Evolutionary conservation across 2,113 vertebrate species (phyloP), one percentile per base, ranked within the genome.

Genomic region (Archilochus colubris): DNA sequence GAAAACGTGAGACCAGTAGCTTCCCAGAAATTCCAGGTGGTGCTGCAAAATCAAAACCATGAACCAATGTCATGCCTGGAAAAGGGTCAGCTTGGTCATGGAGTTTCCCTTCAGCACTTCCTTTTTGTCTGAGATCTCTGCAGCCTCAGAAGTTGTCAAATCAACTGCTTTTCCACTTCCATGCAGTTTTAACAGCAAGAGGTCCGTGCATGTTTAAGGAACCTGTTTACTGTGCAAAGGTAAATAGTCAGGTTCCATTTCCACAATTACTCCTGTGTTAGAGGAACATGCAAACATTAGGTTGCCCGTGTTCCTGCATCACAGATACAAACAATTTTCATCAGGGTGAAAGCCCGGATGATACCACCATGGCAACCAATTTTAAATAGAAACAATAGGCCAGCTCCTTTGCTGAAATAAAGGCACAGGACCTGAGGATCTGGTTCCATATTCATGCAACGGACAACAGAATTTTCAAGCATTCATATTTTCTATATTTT

Each of bases 341-440:
- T 81, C 73, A 81, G 93, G 73, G 90, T 31, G 36, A 86, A 86
- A 83, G 76, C 95, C 92, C 27, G 64, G 91, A 94, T 96, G 94
- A 86, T 94, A 96, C 94, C 95, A 96, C 95, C 95, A 96, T 93
- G 93, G 95, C 92, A 97, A 97, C 92, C 93, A 88, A 90, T 95
- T 94, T 96, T 88, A 95, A 95, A 95, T 90, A 96, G 94, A 94
- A 96, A 95, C 80, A 96, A 84, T 72, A 86, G 82, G 50, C 88
- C 80, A 82, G 69, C 86, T 90, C 83, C 50, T 75, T n/a, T 0
- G 0, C 82, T 94, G 93, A 93, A 82, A 95, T 93, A 95, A 97
- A 96, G 92, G 80, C 68, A 72, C 82, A 96, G 82, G 66, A 79
- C 10, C 8, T 1, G 0, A 54, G 57, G 79, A 86, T 83, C 64